Evolutionary conservation across 2,888 invertebrate species (phyloP).

Genomic region (Ischnura elegans): DNA sequence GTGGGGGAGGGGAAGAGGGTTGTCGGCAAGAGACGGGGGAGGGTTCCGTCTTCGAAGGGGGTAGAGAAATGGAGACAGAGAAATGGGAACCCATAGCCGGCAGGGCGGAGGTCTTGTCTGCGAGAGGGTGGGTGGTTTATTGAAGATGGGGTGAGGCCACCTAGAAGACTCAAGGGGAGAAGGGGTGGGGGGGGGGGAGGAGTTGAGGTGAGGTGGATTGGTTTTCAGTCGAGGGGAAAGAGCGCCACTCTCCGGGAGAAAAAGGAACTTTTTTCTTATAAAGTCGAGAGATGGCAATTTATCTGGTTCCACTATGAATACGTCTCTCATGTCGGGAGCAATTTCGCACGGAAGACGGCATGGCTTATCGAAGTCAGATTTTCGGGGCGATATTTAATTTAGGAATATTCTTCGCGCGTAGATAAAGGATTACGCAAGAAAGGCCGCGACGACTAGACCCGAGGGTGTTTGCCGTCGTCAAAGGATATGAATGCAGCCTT

Average conservation of each 20-base stretch:
- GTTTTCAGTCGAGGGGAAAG: not conserved
- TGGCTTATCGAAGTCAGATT: conserved; percentile 23
- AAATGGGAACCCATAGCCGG: not conserved
- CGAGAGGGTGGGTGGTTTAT: not conserved
- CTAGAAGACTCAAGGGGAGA: not conserved
- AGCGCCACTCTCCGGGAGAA: not conserved
- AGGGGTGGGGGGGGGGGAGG: not conserved
- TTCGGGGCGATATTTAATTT: conserved; percentile 27
- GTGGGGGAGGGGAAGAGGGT: not conserved
- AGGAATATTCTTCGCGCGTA: conserved; percentile 8
- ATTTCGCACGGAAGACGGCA: conserved; percentile 3
- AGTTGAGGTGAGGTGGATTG: not conserved
- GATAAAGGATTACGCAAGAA: not conserved
- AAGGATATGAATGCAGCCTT: no score
- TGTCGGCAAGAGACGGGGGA: not conserved
- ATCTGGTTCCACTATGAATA: conserved; percentile 30
- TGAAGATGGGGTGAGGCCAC: not conserved
- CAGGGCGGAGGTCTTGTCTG: not conserved
- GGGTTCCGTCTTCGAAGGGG: not conserved
- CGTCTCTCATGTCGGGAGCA: conserved; percentile 8
- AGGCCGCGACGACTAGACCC: not conserved
- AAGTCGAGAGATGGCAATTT: conserved; percentile 15
- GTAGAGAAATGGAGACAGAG: conserved; percentile 24
- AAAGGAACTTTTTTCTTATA: not conserved
- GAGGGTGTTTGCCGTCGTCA: no score